Conservation (phyloP, 1,140 invertebrate species). For the Drosophila burlai region DNA sequence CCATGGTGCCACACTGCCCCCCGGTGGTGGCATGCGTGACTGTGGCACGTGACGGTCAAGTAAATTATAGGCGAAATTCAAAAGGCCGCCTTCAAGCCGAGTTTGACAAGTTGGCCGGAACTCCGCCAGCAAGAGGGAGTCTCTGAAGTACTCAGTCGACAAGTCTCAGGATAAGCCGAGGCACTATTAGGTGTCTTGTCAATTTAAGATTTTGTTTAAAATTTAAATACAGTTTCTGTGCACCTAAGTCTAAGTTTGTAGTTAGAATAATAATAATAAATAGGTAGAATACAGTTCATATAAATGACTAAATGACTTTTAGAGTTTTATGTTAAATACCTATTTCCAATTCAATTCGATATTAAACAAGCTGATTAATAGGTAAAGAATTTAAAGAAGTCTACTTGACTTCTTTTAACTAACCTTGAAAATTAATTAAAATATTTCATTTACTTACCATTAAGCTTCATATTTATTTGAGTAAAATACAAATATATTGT, state of each 20-base stretch:
- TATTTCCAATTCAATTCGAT: too few relatives aligned
- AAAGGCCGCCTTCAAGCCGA: constrained; percentile 44
- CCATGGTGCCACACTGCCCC: background rate
- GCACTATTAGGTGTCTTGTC: constrained; percentile 1
- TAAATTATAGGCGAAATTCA: constrained; percentile 74
- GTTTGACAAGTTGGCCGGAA: constrained; percentile 16
- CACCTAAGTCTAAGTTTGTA: too few relatives aligned
- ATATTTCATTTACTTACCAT: too few relatives aligned
- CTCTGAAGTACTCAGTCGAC: constrained; percentile 24
- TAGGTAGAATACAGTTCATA: too few relatives aligned
- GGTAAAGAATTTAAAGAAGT: background rate
- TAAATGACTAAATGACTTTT: too few relatives aligned
- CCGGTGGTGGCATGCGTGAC: constrained; percentile 61
- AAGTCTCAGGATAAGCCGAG: constrained; percentile 60
- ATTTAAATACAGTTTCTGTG: background rate
- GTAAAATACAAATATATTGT: too few relatives aligned
- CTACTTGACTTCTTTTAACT: too few relatives aligned
- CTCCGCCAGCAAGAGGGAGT: constrained; percentile 3
- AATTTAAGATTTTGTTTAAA: background rate
- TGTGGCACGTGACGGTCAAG: constrained; percentile 71
- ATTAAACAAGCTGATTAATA: too few relatives aligned
- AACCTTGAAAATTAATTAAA: background rate
- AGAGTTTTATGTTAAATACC: background rate
- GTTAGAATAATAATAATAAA: too few relatives aligned
- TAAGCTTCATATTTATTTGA: background rate